Percentiles rank a stretch among this genome's conserved stretches.
Conservation (phyloP, 23 tunicate genomes). For the Trididemnum miniatum region DNA sequence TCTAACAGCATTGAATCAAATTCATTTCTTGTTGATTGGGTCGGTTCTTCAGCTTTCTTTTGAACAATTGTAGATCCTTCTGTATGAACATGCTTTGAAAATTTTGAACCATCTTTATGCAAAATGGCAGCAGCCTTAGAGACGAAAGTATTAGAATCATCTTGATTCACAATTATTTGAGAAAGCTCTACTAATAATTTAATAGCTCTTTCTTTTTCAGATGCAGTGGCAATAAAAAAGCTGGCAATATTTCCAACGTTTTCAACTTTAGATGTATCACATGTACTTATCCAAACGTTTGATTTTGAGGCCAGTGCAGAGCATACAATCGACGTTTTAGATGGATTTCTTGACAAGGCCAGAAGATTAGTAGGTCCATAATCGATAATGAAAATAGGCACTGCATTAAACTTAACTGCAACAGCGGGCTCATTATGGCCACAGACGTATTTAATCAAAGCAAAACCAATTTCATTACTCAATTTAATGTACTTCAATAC, state of each 20-base stretch:
- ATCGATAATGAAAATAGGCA: background rate
- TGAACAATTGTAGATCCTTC: background rate
- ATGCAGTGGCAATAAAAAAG: background rate
- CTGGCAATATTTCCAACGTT: background rate
- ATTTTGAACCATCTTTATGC: background rate
- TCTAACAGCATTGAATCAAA: too few relatives aligned
- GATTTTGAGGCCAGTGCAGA: background rate
- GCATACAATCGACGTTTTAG: background rate
- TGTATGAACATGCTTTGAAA: background rate
- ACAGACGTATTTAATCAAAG: background rate
- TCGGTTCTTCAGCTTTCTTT: background rate
- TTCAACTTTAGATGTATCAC: background rate
- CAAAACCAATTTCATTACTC: conserved; percentile 1
- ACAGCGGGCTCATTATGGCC: background rate
- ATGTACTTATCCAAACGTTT: background rate
- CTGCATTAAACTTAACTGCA: background rate
- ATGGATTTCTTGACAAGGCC: background rate
- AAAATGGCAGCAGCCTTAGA: background rate
- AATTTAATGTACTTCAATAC: background rate
- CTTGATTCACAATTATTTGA: too few relatives aligned
- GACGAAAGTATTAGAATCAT: background rate
- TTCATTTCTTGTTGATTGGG: background rate
- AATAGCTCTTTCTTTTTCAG: background rate
- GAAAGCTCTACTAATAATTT: background rate
- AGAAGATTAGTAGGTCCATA: background rate